A percentile compares a stretch with the other conserved stretches of the same genome.
phyloP scores from a whole-genome alignment of 1,140 invertebrate species.

The Microplitis demolitor region DNA sequence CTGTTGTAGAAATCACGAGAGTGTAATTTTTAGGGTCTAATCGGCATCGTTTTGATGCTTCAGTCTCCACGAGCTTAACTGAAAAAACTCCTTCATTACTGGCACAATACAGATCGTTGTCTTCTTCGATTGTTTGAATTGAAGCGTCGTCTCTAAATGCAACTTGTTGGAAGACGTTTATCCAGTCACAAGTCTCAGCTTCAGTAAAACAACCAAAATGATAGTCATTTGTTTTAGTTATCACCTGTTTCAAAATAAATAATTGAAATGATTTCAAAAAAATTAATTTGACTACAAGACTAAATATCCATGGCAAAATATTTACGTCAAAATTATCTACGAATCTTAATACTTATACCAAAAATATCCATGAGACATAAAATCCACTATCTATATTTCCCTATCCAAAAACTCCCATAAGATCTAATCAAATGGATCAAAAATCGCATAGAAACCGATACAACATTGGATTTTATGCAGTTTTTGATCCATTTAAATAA shows the following conservation, averaged over 20 bases:
- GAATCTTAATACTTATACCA: no score
- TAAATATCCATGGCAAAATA: not conserved
- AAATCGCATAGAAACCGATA: no score
- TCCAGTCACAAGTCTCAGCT: conserved; percentile 76
- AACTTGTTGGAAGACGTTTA: conserved; percentile 77
- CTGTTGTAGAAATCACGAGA: conserved; percentile 72
- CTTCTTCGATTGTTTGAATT: conserved; percentile 75
- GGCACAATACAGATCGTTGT: conserved; percentile 85
- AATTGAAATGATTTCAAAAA: not conserved
- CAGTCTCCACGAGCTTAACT: conserved; percentile 77
- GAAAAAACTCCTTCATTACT: conserved; percentile 79
- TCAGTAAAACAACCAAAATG: conserved; percentile 75
- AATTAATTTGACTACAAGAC: not conserved
- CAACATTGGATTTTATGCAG: no score
- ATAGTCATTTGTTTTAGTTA: conserved; percentile 74
- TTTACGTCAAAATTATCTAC: not conserved
- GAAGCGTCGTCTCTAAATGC: conserved; percentile 76
- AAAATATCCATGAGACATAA: no score
- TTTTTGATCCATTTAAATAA: no score
- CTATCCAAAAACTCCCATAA: no score
- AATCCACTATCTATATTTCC: no score
- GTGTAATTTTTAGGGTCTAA: conserved; percentile 74
- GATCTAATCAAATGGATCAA: no score
- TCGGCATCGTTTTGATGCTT: conserved; percentile 76
- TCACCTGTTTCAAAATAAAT: conserved; percentile 58